phyloP scores from a whole-genome alignment of 1,140 invertebrate genomes.

The Diprion similis region DNA sequence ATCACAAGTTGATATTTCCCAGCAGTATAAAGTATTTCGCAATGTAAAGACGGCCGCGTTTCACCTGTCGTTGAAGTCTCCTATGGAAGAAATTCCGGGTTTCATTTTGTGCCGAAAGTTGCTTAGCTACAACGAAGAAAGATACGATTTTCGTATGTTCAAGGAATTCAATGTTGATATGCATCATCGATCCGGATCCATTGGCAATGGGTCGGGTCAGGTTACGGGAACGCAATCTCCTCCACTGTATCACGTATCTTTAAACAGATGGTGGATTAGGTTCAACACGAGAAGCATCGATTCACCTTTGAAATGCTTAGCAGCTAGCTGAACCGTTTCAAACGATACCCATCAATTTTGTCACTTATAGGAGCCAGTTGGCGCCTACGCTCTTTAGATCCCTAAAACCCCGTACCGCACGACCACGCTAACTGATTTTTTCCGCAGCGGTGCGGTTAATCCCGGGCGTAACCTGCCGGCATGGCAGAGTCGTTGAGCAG shows the following conservation, averaged over 20 bases:
- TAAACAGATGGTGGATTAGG: slow-evolving; percentile 2
- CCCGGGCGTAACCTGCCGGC: slow-evolving; percentile 8
- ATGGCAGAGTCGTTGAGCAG: background rate
- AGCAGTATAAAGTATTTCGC: too few species aligned
- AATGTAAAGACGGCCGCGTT: background rate
- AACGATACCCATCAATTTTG: slow-evolving; percentile 26
- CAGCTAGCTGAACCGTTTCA: slow-evolving; percentile 10
- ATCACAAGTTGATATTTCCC: too few species aligned
- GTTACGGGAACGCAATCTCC: background rate
- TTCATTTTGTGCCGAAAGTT: too few species aligned
- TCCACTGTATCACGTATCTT: background rate
- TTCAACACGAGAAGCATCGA: background rate
- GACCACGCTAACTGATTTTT: slow-evolving; percentile 36
- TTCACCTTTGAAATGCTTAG: background rate
- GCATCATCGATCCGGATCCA: too few species aligned
- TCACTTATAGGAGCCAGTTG: slow-evolving; percentile 15
- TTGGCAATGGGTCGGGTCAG: too few species aligned
- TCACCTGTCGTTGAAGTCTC: slow-evolving; percentile 4
- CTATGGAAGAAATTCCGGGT: background rate
- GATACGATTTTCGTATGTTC: too few species aligned
- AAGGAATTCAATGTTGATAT: too few species aligned
- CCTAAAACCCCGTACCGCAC: slow-evolving; percentile 24
- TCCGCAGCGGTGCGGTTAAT: slow-evolving; percentile 12
- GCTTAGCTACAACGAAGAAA: too few species aligned
- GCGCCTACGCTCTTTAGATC: slow-evolving; percentile 21